Conservation (phyloP, 2,797 vertebrate genomes). For the Macrochelys suwanniensis region DNA sequence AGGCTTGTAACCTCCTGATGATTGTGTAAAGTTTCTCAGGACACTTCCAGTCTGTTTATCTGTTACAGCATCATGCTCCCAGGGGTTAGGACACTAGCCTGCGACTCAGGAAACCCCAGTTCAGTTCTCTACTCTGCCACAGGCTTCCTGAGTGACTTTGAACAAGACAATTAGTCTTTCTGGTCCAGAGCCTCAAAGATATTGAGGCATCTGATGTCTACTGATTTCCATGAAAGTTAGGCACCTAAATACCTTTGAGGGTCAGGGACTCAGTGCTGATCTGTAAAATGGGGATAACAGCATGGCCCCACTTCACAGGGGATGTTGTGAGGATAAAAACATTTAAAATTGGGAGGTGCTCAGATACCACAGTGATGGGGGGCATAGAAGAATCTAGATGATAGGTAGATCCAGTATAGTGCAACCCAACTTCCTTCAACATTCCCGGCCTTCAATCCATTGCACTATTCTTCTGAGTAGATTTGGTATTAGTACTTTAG, state of each 20-base stretch:
- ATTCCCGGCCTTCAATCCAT: not conserved
- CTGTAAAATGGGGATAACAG: not conserved
- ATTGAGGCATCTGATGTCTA: too few relatives aligned
- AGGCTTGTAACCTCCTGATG: not conserved
- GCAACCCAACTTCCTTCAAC: not conserved
- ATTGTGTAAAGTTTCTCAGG: not conserved
- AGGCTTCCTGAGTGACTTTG: not conserved
- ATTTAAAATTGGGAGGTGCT: conserved; percentile 1
- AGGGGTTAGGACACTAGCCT: not conserved
- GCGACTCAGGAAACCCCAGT: not conserved
- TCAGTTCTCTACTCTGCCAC: not conserved
- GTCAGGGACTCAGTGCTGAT: not conserved
- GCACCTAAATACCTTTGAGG: too few relatives aligned
- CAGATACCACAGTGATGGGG: not conserved
- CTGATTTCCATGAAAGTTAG: too few relatives aligned
- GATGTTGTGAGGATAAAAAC: conserved; percentile 11
- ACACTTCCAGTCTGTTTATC: not conserved
- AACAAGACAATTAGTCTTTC: conserved; percentile 10
- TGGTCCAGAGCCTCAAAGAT: not conserved
- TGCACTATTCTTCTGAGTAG: not conserved
- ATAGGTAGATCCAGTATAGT: not conserved
- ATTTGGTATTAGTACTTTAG: too few relatives aligned
- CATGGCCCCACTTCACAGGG: not conserved
- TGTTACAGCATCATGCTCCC: not conserved
- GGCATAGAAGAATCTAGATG: not conserved